Base-by-base conservation (phyloP, 2,888 invertebrate genomes). In the Oxystoma pomonae region DNA sequence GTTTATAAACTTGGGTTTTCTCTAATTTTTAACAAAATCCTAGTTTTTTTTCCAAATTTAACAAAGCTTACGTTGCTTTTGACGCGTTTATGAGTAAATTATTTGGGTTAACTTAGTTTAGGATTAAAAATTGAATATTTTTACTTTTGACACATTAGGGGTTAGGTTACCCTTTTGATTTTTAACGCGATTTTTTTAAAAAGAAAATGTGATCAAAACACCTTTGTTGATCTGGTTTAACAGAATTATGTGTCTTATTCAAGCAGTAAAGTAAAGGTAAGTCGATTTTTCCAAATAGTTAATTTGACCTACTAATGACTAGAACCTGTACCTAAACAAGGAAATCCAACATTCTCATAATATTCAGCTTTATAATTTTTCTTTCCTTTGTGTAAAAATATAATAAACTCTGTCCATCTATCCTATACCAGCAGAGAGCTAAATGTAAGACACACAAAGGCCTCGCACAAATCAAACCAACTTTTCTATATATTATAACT, bases 1-100 rank as follows among this genome's bases (percentile, higher is more conserved):
- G 82, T 82, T 82, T 82, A 81, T 81, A 81, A 81, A 82, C 81
- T 82, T 81, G 80, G 79, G 76, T 79, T 80, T 79, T 77, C 78
- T 77, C 75, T 76, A 81, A 77, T 78, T 80, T 80, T 75, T 71
- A 73, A 73, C 76, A 76, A 77, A 76, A 74, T 69, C 67, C 66
- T 63, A 58, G 56, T 59, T 57, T 66, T 65, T 59, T 49, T 56
- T 66, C 55, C 52, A 56, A 64, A 56, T 66, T 52, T 58, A 53
- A 61, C 62, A 56, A 61, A 57, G 66, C n/a, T 53, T 53, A 53
- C 5, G 16, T 53, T 19, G 19, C 16, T 9, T 53, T 53, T 7
- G 53, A 53, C 19, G 5, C 3, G 19, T 53, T 53, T 17, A 7
- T 53, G 12, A 50, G 12, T n/a, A 50, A 9, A 50, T 17, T 53